Conservation (phyloP, 2,888 invertebrate genomes). For the Myathropa florea region DNA sequence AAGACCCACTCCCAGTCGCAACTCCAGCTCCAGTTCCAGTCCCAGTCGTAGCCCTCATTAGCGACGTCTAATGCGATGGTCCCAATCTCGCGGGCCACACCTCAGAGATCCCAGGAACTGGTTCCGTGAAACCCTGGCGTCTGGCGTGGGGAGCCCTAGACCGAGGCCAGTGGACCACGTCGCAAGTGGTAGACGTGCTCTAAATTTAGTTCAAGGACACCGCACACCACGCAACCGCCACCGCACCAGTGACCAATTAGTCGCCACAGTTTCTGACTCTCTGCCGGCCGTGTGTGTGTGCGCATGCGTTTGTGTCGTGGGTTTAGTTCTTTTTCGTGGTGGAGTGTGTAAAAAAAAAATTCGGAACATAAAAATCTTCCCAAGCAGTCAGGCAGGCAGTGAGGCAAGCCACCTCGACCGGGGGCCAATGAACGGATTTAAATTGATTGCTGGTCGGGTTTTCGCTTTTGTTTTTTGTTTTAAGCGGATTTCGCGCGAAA, state of each 20-base stretch:
- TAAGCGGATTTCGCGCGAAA: not conserved
- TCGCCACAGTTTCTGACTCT: not conserved
- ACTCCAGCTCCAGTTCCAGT: too few relatives aligned
- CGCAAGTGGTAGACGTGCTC: not conserved
- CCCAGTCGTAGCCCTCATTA: not conserved
- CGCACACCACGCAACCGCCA: not conserved
- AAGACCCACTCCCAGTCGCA: not conserved
- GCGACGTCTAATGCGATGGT: constrained; percentile 6
- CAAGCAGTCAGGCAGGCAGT: not conserved
- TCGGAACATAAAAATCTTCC: constrained; percentile 1
- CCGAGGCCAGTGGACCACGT: not conserved
- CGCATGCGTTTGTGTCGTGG: not conserved
- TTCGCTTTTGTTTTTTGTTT: not conserved
- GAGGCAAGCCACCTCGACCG: not conserved
- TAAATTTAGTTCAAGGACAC: constrained; percentile 52
- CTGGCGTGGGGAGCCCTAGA: not conserved
- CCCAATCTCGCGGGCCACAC: not conserved
- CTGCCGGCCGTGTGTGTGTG: not conserved
- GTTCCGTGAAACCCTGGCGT: not conserved
- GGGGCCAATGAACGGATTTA: constrained; percentile 46
- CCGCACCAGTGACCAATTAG: not conserved
- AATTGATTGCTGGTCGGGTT: constrained; percentile 12
- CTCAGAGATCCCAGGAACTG: not conserved
- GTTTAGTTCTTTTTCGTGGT: not conserved
- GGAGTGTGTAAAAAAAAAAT: not conserved